Percentiles rank a stretch among this genome's conserved stretches.
Evolutionary conservation across 2,797 vertebrate genomes (phyloP).

Genomic region (Mormyrops attenuatus): DNA sequence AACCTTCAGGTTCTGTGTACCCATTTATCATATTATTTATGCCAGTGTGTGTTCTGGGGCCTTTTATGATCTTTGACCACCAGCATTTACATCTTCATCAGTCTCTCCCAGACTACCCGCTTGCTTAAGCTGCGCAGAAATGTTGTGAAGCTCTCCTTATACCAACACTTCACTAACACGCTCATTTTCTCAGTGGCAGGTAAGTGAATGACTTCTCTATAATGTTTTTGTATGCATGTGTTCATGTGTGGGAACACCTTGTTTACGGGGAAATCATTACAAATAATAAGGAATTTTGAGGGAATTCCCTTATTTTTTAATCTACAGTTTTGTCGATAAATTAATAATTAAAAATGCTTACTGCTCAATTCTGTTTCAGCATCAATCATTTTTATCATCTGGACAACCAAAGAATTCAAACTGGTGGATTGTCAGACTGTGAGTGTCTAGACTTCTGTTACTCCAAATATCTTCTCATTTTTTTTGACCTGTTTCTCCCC

Average conservation of each 20-base stretch:
- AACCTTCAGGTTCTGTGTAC: background rate
- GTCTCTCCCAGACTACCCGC: conserved; percentile 90
- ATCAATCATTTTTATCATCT: conserved; percentile 91
- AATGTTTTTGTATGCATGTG: background rate
- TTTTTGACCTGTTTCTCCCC: background rate
- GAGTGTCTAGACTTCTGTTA: conserved; percentile 42
- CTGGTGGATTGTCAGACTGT: conserved; percentile 90
- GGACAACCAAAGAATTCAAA: conserved; percentile 94
- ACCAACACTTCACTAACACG: conserved; percentile 92
- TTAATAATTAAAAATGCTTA: conserved; percentile 10
- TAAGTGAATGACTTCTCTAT: conserved; percentile 51
- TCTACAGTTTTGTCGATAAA: background rate
- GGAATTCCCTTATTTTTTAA: background rate
- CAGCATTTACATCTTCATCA: conserved; percentile 84
- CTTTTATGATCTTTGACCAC: conserved; percentile 63
- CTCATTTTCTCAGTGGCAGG: conserved; percentile 90
- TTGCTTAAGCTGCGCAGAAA: conserved; percentile 88
- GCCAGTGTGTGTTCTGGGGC: background rate
- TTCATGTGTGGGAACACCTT: background rate
- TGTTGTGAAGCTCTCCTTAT: conserved; percentile 85
- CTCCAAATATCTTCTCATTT: background rate
- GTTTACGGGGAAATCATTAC: background rate
- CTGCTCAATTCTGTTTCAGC: conserved; percentile 58
- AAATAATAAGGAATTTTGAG: background rate
- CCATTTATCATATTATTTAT: background rate